phyloP scores from a whole-genome alignment of 2,113 vertebrate species.

The Isurus oxyrinchus region DNA sequence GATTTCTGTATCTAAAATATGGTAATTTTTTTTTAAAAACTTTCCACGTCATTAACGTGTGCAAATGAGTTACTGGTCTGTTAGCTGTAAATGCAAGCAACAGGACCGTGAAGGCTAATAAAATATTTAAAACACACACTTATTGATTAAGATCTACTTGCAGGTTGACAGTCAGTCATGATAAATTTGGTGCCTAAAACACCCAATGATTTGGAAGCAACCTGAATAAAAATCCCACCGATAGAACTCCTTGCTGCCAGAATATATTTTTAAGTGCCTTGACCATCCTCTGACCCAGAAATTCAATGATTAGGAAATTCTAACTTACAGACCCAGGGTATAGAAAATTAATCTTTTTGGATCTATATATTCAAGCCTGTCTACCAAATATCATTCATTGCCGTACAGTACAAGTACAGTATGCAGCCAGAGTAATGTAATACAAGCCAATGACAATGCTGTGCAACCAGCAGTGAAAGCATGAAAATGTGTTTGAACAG shows the following conservation, averaged over 20 bases:
- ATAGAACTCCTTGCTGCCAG: background rate
- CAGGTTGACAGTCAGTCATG: background rate
- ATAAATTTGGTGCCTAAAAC: background rate
- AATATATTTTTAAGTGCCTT: background rate
- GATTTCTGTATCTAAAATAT: background rate
- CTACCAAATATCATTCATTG: background rate
- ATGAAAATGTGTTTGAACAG: background rate
- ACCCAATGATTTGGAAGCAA: background rate
- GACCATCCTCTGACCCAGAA: background rate
- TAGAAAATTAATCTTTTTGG: background rate
- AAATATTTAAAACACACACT: conserved; percentile 14
- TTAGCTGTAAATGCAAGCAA: conserved; percentile 8
- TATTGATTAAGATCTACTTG: conserved; percentile 16
- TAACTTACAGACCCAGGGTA: background rate
- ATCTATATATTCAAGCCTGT: background rate
- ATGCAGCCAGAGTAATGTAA: background rate
- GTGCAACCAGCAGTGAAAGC: background rate
- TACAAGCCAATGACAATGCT: background rate
- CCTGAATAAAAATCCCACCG: conserved; percentile 18
- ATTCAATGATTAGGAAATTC: background rate
- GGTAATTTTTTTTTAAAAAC: background rate
- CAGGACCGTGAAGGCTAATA: background rate
- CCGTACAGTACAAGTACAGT: background rate
- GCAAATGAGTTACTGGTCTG: background rate
- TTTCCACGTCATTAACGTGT: background rate